Evolutionary conservation across 2,888 invertebrate genomes (phyloP).

Genomic region (Drosophila quasianomalipes): DNA sequence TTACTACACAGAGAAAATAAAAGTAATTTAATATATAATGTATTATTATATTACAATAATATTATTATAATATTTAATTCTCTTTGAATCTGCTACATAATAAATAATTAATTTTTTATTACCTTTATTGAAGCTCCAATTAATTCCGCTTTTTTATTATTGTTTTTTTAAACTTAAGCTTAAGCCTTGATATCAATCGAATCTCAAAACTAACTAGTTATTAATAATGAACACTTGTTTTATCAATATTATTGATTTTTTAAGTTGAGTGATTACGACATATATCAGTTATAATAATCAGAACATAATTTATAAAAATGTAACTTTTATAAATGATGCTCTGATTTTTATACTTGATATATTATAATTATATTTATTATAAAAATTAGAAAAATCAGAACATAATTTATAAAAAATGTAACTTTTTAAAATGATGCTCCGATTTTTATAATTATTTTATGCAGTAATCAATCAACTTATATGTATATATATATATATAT

Average conservation of each 20-base stretch:
- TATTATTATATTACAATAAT: neutral
- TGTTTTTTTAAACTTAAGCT: neutral
- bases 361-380: no score
- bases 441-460: no score
- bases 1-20: neutral
- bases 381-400: neutral
- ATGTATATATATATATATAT: neutral
- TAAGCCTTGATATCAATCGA: neutral
- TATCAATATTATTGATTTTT: neutral
- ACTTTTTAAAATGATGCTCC: no score
- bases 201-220: neutral
- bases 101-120: rapidly evolving
- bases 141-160: neutral
- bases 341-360: no score
- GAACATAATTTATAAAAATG: no score
- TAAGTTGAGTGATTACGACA: neutral
- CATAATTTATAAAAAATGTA: neutral
- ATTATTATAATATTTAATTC: neutral
- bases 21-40: neutral
- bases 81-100: neutral
- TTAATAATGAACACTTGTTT: neutral
- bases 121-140: neutral
- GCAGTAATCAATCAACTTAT: no score
- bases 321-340: no score
- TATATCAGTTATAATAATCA: neutral